Evolutionary conservation across 2,797 vertebrate genomes (phyloP).

Genomic region (Sandelia bainsii): DNA sequence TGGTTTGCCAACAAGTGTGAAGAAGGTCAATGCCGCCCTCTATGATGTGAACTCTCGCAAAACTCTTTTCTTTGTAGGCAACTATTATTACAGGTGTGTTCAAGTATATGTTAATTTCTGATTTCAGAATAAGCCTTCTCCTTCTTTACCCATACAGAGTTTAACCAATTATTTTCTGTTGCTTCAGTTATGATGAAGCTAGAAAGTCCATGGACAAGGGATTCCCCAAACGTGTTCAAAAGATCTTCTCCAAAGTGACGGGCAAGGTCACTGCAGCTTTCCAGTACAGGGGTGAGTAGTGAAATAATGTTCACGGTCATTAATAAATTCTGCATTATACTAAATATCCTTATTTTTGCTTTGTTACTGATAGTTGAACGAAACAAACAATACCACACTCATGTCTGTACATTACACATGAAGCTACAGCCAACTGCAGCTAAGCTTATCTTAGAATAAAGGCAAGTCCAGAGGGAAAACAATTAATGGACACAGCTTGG

Average conservation of each 20-base stretch:
- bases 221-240: constrained; percentile 75
- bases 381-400: too few relatives aligned
- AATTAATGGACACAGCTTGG: too few relatives aligned
- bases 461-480: too few relatives aligned
- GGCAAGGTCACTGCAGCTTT: constrained; percentile 85
- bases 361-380: too few relatives aligned
- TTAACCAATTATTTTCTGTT: constrained; percentile 2
- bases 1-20: constrained; percentile 83
- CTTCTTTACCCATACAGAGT: neutral
- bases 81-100: constrained; percentile 87
- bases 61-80: constrained; percentile 86
- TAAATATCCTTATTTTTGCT: too few relatives aligned
- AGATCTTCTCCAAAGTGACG: constrained; percentile 80
- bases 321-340: too few relatives aligned
- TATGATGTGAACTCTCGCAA: constrained; percentile 81
- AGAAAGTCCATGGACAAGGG: constrained; percentile 81
- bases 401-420: too few relatives aligned
- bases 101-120: neutral
- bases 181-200: constrained; percentile 86
- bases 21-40: constrained; percentile 86
- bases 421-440: too few relatives aligned
- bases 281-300: constrained; percentile 82
- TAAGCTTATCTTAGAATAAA: too few relatives aligned
- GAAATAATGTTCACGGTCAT: too few relatives aligned
- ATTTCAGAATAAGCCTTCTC: neutral